Percentiles rank a stretch among this genome's conserved stretches.
Conservation (phyloP, 2,113 vertebrate genomes). For the Psilopsiagon aymara region DNA sequence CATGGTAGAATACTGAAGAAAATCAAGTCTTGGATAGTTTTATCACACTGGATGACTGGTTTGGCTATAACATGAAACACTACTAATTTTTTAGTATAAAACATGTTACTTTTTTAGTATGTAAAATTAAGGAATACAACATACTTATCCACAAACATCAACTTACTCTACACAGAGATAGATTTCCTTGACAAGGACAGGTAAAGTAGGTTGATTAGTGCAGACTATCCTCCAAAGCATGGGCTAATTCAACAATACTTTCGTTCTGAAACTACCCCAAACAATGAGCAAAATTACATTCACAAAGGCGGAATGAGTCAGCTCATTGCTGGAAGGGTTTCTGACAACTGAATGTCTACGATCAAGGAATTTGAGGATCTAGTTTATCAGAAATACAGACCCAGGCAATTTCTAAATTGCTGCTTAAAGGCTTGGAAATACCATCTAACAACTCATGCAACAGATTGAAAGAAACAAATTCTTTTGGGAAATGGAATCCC, state of each 20-base stretch:
- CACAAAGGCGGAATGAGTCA: background rate
- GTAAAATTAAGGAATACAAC: background rate
- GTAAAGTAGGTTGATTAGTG: background rate
- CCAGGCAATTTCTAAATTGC: background rate
- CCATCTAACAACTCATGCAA: background rate
- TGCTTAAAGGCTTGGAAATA: background rate
- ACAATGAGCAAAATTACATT: background rate
- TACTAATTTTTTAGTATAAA: background rate
- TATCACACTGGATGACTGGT: background rate
- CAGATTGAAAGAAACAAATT: background rate
- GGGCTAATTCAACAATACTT: background rate
- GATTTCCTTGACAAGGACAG: background rate
- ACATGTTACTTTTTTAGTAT: background rate
- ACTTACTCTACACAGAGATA: background rate
- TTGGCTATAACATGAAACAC: background rate
- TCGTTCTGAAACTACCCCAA: background rate
- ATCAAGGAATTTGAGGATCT: background rate
- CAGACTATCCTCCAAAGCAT: background rate
- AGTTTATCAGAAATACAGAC: background rate
- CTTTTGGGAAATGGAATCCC: conserved; percentile 19
- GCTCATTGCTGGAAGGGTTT: background rate
- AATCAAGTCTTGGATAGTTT: background rate
- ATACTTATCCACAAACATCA: background rate
- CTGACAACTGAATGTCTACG: background rate
- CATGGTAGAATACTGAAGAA: background rate